phyloP scores from a whole-genome alignment of 2,113 vertebrate species.

The Dunckerocampus dactyliophorus region DNA sequence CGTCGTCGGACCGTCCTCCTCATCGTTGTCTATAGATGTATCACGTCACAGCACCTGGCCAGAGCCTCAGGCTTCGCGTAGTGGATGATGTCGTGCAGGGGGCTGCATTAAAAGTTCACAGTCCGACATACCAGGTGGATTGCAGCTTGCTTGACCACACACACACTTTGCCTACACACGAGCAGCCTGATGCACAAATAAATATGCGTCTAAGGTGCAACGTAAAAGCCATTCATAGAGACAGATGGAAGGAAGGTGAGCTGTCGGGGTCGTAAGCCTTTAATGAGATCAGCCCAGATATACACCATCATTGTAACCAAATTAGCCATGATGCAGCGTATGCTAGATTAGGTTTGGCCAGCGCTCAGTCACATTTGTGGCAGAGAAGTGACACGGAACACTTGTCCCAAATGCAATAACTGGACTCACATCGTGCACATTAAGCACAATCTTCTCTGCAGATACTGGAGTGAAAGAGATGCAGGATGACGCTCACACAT shows the following conservation, averaged over 20 bases:
- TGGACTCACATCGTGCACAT: slow-evolving; percentile 56
- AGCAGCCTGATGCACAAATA: slow-evolving; percentile 15
- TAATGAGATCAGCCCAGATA: slow-evolving; percentile 65
- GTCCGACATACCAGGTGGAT: slow-evolving; percentile 57
- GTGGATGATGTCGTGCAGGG: slow-evolving; percentile 41
- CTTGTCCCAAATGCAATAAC: slow-evolving; percentile 64
- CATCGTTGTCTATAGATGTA: slow-evolving; percentile 31
- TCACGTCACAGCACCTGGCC: slow-evolving; percentile 56
- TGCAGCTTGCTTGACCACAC: slow-evolving; percentile 30
- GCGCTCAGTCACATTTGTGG: slow-evolving; percentile 63
- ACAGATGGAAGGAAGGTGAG: slow-evolving; percentile 26
- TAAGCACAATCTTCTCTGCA: slow-evolving; percentile 46
- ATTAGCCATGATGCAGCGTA: slow-evolving; percentile 61
- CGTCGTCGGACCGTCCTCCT: no score
- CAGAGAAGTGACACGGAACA: slow-evolving; percentile 57
- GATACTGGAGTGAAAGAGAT: slow-evolving; percentile 27
- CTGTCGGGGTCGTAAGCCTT: slow-evolving; percentile 38
- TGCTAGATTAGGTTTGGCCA: slow-evolving; percentile 59
- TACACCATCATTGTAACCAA: slow-evolving; percentile 62
- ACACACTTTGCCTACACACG: neutral
- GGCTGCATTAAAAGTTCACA: slow-evolving; percentile 42
- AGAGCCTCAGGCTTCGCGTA: slow-evolving; percentile 37
- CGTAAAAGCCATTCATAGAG: slow-evolving; percentile 36
- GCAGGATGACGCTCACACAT: slow-evolving; percentile 14
- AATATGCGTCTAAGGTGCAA: slow-evolving; percentile 23